Evolutionary conservation across 1,140 invertebrate species (phyloP), one percentile per base, ranked within the genome.

Genomic region (Drosophila varians): DNA sequence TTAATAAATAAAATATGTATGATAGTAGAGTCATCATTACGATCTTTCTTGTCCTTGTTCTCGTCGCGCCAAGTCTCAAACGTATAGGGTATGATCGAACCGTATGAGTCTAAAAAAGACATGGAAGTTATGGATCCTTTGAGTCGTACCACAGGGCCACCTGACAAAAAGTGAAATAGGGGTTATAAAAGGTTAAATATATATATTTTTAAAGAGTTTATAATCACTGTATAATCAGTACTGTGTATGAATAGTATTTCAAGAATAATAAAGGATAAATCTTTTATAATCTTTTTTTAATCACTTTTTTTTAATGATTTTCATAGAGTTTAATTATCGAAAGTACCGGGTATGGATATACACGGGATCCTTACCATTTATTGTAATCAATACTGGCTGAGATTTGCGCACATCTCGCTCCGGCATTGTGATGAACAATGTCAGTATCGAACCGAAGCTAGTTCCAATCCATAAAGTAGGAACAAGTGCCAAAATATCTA

Each of bases 381-480:
- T 96, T 87, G 96, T 95, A 77, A 98, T 95, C 87, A 96, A 95
- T 65, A 98, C 97, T 70, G 97, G 97, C 91, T 98, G 97, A 76
- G 95, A 94, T 80, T 95, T 94, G 88, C 98, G 93, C 79, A 97
- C 95, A 82, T 95, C 95, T 61, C 94, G 92, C 69, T 96, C 94
- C 57, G 97, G 97, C 80, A 98, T 93, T 90, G 94, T 96, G 77
- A 99, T 94, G 90, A 96, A 95, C 91, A 99, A 95, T 47, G 97
- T 97, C 82, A 99, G 93, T 89, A 99, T 96, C 43, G 98, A 98
- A 76, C 98, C 98, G 79, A 97, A 93, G 92, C 96, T 98, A 57
- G 98, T 99, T 77, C 98, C 98, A 78, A 99, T 95, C 98, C 98
- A 99, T 72, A 99, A 92, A 75, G 97, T 98, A 72, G 98, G 97